Evolutionary conservation across 2,113 vertebrate genomes (phyloP), one percentile per base, ranked within the genome.

Genomic region (Thalassarche chlororhynchos): DNA sequence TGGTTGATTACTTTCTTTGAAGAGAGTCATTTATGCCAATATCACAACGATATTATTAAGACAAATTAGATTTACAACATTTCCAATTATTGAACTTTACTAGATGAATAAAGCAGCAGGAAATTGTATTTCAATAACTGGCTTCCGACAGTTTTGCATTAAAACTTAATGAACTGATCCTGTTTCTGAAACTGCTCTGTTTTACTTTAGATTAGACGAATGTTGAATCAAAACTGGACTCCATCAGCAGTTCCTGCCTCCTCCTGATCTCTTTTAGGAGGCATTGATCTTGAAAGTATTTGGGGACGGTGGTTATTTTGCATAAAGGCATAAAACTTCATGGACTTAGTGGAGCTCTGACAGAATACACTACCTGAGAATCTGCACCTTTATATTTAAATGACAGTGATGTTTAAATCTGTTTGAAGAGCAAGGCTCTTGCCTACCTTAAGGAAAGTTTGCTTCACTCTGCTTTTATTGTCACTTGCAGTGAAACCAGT

Each of bases 61-160:
- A 84, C 87, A 98, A 97, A 98, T 96, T 95, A 95, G 95, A 96
- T 98, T 97, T 96, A 96, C 90, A 97, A 84, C 93, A 93, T 97
- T 91, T 97, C 95, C 96, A 97, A 96, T 98, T 96, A 97, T 94
- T 97, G 98, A 68, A 81, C 64, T 97, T 96, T 46, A 85, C 69
- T 91, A 90, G 95, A 89, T 90, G 89, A 98, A 98, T 94, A 90
- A 94, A 97, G 84, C 98, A 98, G 97, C 94, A 94, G 98, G 98
- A 94, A 97, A 90, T 88, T 24, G 38, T 88, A 91, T 97, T 97
- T 93, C 92, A 89, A 78, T 96, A 98, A 96, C 90, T 97, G 97
- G 55, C 94, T 96, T 97, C 97, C 58, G 25, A 80, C 85, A 78
- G 97, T 74, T 97, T 90, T 97, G 95, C 60, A 69, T 95, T 96